Evolutionary conservation across 2,888 invertebrate genomes (phyloP).

Genomic region (Cosmorhoe ocellata): DNA sequence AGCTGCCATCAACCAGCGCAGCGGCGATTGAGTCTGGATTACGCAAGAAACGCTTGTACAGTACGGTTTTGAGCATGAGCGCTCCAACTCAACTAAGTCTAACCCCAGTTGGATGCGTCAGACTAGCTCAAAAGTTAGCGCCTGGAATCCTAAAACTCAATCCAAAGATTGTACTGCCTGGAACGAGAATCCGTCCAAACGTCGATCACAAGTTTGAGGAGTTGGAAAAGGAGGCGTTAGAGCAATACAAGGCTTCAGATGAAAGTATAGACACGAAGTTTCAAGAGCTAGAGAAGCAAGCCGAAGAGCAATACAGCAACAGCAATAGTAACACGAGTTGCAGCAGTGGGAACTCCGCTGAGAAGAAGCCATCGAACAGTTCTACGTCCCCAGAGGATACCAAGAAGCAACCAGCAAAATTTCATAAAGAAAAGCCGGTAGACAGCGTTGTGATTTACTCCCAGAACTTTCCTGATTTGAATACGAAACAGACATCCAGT

Average conservation of each 20-base stretch:
- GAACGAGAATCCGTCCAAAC: slow-evolving; percentile 56
- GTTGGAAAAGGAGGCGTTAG: slow-evolving; percentile 82
- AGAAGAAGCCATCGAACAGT: slow-evolving; percentile 50
- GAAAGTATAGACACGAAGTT: slow-evolving; percentile 83
- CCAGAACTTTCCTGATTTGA: slow-evolving; percentile 74
- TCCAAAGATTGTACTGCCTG: slow-evolving; percentile 65
- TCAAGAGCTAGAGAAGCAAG: slow-evolving; percentile 85
- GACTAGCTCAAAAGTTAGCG: slow-evolving; percentile 65
- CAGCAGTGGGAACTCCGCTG: slow-evolving; percentile 68
- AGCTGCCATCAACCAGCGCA: slow-evolving; percentile 63
- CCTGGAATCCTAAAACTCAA: slow-evolving; percentile 71
- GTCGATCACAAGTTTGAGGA: slow-evolving; percentile 78
- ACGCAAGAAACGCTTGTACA: slow-evolving; percentile 76
- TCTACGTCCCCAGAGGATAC: slow-evolving; percentile 45
- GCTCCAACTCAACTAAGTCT: slow-evolving; percentile 62
- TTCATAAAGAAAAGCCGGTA: slow-evolving; percentile 69
- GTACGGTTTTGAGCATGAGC: slow-evolving; percentile 78
- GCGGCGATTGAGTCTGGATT: slow-evolving; percentile 56
- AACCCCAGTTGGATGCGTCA: slow-evolving; percentile 55
- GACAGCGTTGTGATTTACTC: slow-evolving; percentile 75
- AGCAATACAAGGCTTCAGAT: slow-evolving; percentile 82
- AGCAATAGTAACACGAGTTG: slow-evolving; percentile 78
- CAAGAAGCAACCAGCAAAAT: slow-evolving; percentile 64
- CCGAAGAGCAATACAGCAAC: slow-evolving; percentile 85
- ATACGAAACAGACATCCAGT: slow-evolving; percentile 64